phyloP scores from a whole-genome alignment of 53 echinoderm and acorn worm genomes.

The Paelopatides confundens region DNA sequence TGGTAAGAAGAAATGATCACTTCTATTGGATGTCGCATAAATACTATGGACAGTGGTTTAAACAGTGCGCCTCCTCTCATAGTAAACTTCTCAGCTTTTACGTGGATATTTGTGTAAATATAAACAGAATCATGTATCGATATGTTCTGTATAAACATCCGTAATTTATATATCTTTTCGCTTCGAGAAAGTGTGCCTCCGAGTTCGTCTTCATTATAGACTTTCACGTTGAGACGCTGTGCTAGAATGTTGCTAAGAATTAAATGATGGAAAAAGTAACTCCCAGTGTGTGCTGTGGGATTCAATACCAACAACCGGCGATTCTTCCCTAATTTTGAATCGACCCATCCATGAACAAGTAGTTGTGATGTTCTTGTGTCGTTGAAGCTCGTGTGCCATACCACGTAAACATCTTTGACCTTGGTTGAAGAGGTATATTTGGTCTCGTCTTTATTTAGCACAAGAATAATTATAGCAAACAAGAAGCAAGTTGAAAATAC shows the following conservation, averaged over 20 bases:
- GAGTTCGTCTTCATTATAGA: not conserved
- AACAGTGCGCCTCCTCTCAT: not conserved
- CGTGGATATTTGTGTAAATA: not conserved
- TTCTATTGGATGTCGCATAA: not conserved
- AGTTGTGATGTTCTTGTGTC: not conserved
- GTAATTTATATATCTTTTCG: not conserved
- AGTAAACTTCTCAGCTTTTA: not conserved
- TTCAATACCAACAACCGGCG: not conserved
- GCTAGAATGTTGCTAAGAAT: not conserved
- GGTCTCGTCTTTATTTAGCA: not conserved
- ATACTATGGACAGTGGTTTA: not conserved
- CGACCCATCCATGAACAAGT: not conserved
- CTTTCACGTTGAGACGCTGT: not conserved
- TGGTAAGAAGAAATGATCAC: not conserved
- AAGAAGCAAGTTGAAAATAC: not conserved
- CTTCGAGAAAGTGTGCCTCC: not conserved
- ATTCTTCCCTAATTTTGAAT: not conserved
- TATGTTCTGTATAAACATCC: not conserved
- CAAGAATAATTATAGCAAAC: not conserved
- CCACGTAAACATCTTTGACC: not conserved
- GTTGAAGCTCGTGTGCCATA: not conserved
- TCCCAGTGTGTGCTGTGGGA: not conserved
- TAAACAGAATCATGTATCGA: not conserved
- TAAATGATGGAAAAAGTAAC: slow-evolving; percentile 1
- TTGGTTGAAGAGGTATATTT: not conserved